Evolutionary conservation across 2,888 invertebrate genomes (phyloP), one percentile per base, ranked within the genome.

Genomic region (Deilephila elpenor): DNA sequence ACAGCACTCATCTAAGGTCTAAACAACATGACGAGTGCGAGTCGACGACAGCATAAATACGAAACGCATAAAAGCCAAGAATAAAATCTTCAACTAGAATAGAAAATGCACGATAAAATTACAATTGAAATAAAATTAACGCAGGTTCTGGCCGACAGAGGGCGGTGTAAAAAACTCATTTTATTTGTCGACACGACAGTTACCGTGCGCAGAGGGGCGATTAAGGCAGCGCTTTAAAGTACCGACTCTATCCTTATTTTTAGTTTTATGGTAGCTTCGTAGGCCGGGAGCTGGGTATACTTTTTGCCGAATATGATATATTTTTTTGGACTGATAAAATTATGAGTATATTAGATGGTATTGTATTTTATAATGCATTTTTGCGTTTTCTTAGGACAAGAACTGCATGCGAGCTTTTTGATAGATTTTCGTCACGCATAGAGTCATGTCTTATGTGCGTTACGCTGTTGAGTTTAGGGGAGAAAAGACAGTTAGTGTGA

Each of bases 161-260:
- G 79, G 80, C 80, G 83, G 77, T 84, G 84, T 91, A 90, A 91
- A 91, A 84, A 87, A 84, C 83, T 86, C 83, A 88, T 86, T 91
- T 91, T 91, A 92, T 91, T 89, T 86, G 86, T 87, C 80, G 77
- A 70, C 64, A 51, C 73, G 86, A 88, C 88, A 86, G 86, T 86
- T 85, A 81, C 82, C 78, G 83, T 86, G 84, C 86, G 86, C 86
- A 86, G 84, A 84, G 82, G 74, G 79, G 78, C 88, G 82, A 87
- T 90, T 88, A 90, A 86, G 83, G 78, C 56, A 56, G n/a, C 20
- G 74, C 71, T 84, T 86, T 80, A 81, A 84, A 81, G 80, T 75
- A 80, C 81, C 80, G 82, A 79, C 76, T 80, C 71, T 59, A 75
- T 74, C 64, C 76, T 86, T 90, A 89, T 90, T 89, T 88, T 85